Evolutionary conservation across 2,113 vertebrate genomes (phyloP), one percentile per base, ranked within the genome.

Genomic region (Machaerirhynchus nigripectus): DNA sequence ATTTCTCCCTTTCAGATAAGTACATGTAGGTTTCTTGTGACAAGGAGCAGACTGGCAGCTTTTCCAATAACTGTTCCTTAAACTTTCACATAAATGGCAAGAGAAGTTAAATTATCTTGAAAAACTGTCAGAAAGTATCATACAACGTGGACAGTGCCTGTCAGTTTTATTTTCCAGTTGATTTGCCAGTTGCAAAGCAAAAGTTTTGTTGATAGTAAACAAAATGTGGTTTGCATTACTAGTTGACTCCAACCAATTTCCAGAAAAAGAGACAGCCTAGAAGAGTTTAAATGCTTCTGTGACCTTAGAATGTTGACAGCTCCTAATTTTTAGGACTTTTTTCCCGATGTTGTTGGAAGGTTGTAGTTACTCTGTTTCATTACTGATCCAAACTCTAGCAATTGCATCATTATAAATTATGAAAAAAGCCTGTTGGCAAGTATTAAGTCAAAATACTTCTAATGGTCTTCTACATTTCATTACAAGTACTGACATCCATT

Each of bases 81-180:
- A 93, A 21, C 33, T 80, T 92, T 88, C 40, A 88, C 69, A 79
- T 65, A 88, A 86, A 89, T 56, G 1, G n/a, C 49, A 92, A 50
- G 68, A 93, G 30, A 91, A 90, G 23, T 57, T 96, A 70, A 93
- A 68, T 77, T 85, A 55, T 83, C 83, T 67, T 96, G 93, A 90
- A 86, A 92, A 89, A 88, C 17, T 84, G 42, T 95, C 93, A 95
- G 73, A 80, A 95, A 42, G 16, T 60, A 83, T 37, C 39, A 28
- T 46, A 71, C 8, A 61, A 35, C 65, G 27, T 49, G 30, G 52
- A 87, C 37, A 67, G 24, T 56, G 3, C 27, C 40, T 95, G 44
- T 80, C 73, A 90, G 47, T 75, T 97, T 95, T 90, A 60, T 86
- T 97, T 95, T 78, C 27, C 57, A 81, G 84, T 15, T 92, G 23